Evolutionary conservation across 2,113 vertebrate species (phyloP).

Genomic region (Hucho hucho): DNA sequence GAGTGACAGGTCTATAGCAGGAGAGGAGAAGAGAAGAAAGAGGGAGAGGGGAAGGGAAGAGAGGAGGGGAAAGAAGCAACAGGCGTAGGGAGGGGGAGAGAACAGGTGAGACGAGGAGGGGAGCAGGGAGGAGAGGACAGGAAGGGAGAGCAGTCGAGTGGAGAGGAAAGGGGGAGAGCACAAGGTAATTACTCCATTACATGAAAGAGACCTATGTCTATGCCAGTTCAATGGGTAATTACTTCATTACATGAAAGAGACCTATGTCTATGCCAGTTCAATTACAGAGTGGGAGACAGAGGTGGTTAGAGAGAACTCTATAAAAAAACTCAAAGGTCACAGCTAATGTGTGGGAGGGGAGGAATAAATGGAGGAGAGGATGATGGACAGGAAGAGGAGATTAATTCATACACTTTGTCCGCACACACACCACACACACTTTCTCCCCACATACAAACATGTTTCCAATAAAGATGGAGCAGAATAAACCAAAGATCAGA

Average conservation of each 20-base stretch:
- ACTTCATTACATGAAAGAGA: neutral
- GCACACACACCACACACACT: slow-evolving; percentile 9
- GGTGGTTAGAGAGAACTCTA: neutral
- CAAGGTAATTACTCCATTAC: neutral
- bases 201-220: slow-evolving; percentile 1
- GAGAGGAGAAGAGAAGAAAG: neutral
- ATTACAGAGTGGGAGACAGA: neutral
- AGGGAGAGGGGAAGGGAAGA: neutral
- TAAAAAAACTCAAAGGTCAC: slow-evolving; percentile 1
- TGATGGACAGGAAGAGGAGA: neutral
- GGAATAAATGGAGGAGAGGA: neutral
- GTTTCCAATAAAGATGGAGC: neutral
- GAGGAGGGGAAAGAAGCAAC: slow-evolving; percentile 1
- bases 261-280: slow-evolving; percentile 6
- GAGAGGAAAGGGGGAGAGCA: neutral
- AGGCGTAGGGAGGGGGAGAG: neutral
- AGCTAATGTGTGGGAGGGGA: neutral
- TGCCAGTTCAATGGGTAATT: slow-evolving; percentile 1
- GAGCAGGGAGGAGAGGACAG: slow-evolving; percentile 7
- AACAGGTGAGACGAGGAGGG: no score
- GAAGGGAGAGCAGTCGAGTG: neutral
- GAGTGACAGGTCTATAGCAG: slow-evolving; percentile 24
- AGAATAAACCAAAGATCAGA: neutral
- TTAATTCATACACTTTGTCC: neutral
- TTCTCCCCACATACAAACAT: neutral